Conservation (phyloP, 2,888 invertebrate genomes). For the Hirtodrosophila trivittata region DNA sequence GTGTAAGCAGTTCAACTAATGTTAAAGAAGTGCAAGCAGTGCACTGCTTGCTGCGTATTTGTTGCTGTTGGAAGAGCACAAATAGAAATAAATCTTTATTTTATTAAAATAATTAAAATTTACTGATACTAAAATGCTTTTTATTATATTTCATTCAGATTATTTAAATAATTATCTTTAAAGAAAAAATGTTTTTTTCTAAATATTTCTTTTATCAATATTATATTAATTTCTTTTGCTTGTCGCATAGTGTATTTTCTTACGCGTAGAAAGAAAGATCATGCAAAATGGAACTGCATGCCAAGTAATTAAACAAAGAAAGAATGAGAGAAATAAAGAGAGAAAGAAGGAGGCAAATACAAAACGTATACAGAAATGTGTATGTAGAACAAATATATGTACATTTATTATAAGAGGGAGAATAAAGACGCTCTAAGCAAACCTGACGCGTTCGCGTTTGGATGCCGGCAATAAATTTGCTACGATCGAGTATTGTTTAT, state of each 20-base stretch:
- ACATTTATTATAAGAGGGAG: conserved; percentile 4
- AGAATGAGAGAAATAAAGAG: conserved; percentile 5
- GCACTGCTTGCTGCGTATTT: no score
- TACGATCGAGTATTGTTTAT: conserved; percentile 42
- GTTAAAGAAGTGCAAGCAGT: no score
- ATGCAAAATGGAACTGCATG: conserved; percentile 41
- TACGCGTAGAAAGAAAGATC: conserved; percentile 20
- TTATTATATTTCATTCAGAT: not conserved
- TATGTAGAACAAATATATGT: not conserved
- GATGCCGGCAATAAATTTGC: conserved; percentile 44
- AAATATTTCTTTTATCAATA: not conserved
- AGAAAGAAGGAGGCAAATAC: conserved; percentile 8
- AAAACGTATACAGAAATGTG: conserved; percentile 22
- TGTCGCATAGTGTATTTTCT: not conserved
- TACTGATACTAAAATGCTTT: no score
- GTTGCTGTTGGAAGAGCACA: no score
- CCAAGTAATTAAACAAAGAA: conserved; percentile 51
- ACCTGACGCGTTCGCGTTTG: conserved; percentile 32
- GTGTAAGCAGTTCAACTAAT: no score
- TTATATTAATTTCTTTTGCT: not conserved
- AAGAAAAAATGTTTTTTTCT: not conserved
- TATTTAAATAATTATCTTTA: not conserved
- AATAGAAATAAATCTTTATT: no score
- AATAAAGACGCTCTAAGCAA: conserved; percentile 21
- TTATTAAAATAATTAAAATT: no score